These are phyloP conservation scores for Gibbula magus DNA, from an alignment of 2,888 invertebrate genomes.

Conservation along the genomic window DNA sequence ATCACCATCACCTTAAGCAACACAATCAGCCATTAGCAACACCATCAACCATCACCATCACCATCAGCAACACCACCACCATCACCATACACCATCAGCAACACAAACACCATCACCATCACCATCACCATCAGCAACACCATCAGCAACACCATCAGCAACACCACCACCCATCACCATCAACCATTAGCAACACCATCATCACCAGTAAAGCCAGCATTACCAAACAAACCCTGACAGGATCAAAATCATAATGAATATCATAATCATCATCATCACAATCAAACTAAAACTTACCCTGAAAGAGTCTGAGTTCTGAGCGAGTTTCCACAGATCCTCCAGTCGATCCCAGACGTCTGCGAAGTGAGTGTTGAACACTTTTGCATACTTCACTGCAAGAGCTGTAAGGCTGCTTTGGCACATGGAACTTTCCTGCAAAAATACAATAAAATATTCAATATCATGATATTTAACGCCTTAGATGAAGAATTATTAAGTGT, in stretches of 20 bases:
- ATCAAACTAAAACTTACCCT: constrained; percentile 48
- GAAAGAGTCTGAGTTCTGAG: constrained; percentile 56
- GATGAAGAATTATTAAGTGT: too few species aligned
- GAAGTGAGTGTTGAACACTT: constrained; percentile 59
- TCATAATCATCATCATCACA: neutral
- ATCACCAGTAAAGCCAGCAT: neutral
- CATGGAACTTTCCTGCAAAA: constrained; percentile 51
- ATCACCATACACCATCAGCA: too few species aligned
- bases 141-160: neutral
- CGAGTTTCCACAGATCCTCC: constrained; percentile 65
- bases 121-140: neutral
- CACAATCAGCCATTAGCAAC: too few species aligned
- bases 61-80: too few species aligned
- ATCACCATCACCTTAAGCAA: neutral
- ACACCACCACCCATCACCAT: neutral
- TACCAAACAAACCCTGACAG: neutral
- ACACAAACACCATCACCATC: neutral
- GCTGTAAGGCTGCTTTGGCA: constrained; percentile 65
- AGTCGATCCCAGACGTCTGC: constrained; percentile 64
- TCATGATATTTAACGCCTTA: neutral
- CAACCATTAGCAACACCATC: too few species aligned
- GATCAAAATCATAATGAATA: neutral
- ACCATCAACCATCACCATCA: too few species aligned
- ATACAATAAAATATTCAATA: constrained; percentile 19
- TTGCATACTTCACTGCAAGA: constrained; percentile 65